Conservation (phyloP, 2,888 invertebrate genomes). For the Rotaria magnacalcarata region DNA sequence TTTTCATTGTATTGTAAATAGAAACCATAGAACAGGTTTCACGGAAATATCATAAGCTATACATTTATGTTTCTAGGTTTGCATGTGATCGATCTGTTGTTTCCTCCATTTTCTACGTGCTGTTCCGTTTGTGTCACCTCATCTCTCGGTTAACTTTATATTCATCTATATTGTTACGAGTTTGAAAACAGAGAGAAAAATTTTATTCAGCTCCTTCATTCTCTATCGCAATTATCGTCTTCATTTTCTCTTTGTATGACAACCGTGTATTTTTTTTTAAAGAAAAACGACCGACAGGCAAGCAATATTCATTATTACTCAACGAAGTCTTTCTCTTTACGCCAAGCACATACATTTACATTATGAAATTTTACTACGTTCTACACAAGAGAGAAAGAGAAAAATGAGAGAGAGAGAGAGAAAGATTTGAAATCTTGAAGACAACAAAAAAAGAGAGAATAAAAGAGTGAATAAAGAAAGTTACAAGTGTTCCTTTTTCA, state of each 20-base stretch:
- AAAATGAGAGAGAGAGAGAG: neutral
- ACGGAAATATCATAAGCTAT: neutral
- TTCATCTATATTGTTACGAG: neutral
- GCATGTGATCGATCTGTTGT: neutral
- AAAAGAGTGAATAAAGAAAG: slow-evolving; percentile 2
- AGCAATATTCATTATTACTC: slow-evolving; percentile 18
- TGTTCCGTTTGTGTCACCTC: neutral
- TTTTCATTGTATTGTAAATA: neutral
- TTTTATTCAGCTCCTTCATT: neutral
- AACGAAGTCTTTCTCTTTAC: neutral
- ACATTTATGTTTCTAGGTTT: neutral
- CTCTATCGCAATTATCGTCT: neutral
- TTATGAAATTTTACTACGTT: slow-evolving; percentile 21
- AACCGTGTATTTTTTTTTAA: slow-evolving; percentile 7
- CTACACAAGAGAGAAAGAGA: neutral
- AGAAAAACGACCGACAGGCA: slow-evolving; percentile 18
- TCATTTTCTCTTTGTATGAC: neutral
- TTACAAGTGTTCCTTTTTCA: slow-evolving; percentile 18
- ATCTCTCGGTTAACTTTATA: neutral
- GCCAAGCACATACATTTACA: neutral
- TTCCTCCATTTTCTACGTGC: neutral
- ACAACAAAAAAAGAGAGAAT: neutral
- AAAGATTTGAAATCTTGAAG: slow-evolving; percentile 13
- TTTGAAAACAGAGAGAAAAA: neutral
- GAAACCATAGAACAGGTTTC: neutral